phyloP scores from a whole-genome alignment of 2,797 vertebrate species.

The Pangasius krempfi region DNA sequence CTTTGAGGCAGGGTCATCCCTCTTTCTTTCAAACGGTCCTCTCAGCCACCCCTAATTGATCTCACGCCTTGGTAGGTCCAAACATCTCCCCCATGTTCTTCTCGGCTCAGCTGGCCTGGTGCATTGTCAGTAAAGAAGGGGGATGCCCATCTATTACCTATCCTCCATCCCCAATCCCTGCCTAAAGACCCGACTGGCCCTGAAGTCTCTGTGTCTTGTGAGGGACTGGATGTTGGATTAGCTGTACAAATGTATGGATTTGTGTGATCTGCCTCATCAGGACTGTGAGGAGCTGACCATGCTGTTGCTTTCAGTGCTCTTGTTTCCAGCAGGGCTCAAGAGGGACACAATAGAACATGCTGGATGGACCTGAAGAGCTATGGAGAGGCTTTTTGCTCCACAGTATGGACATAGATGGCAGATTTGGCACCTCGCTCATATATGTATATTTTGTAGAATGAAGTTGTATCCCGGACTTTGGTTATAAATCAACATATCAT shows the following conservation, averaged over 20 bases:
- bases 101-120: constrained; percentile 54
- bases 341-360: constrained; percentile 65
- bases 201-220: constrained; percentile 52
- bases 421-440: constrained; percentile 10
- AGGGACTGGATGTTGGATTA: constrained; percentile 60
- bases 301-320: constrained; percentile 67
- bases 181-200: constrained; percentile 52
- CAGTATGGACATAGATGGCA: constrained; percentile 31
- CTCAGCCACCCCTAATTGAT: constrained; percentile 88
- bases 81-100: constrained; percentile 74
- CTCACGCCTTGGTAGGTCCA: constrained; percentile 87
- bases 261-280: constrained; percentile 58
- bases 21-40: constrained; percentile 84
- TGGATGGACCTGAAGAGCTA: constrained; percentile 64
- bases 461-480: neutral
- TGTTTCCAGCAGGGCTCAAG: constrained; percentile 72
- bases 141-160: constrained; percentile 49
- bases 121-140: constrained; percentile 58
- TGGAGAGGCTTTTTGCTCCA: constrained; percentile 52
- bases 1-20: constrained; percentile 78
- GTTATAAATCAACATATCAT: neutral
- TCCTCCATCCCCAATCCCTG: constrained; percentile 53
- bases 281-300: constrained; percentile 65
- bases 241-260: constrained; percentile 58
- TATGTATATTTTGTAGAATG: neutral